Evolutionary conservation across 2,797 vertebrate genomes (phyloP).

Genomic region (Typhlichthys eigenmanni): DNA sequence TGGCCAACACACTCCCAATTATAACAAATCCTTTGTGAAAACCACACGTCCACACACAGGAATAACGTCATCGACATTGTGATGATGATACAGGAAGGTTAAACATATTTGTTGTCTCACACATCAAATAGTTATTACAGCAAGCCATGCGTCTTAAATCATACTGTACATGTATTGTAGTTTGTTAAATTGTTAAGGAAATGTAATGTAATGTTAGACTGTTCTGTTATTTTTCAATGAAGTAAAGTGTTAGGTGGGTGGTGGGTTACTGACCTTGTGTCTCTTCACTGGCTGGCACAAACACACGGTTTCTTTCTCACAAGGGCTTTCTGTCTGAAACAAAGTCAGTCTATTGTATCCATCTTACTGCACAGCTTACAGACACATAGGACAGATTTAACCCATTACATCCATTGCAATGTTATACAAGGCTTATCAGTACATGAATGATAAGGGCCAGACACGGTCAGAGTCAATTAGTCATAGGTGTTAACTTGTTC

Average conservation of each 20-base stretch:
- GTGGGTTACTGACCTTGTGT: slow-evolving; percentile 57
- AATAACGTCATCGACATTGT: slow-evolving; percentile 56
- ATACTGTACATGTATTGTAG: slow-evolving; percentile 4
- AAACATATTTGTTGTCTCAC: slow-evolving; percentile 10
- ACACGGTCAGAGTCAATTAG: slow-evolving; percentile 1
- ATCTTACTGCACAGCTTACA: slow-evolving; percentile 20
- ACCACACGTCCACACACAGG: slow-evolving; percentile 47
- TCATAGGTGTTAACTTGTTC: neutral
- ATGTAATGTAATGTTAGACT: slow-evolving; percentile 20
- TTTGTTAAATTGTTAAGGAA: slow-evolving; percentile 1
- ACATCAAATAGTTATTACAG: neutral
- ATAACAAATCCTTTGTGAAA: slow-evolving; percentile 73
- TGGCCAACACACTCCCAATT: slow-evolving; percentile 30
- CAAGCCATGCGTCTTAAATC: slow-evolving; percentile 5
- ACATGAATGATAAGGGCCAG: slow-evolving; percentile 39
- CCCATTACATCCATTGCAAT: slow-evolving; percentile 40
- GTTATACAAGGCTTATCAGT: slow-evolving; percentile 11
- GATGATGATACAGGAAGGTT: slow-evolving; percentile 12
- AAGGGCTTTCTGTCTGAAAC: slow-evolving; percentile 69
- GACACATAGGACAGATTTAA: slow-evolving; percentile 51
- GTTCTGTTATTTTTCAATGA: slow-evolving; percentile 36
- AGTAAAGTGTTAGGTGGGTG: slow-evolving; percentile 22
- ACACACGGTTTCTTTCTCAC: slow-evolving; percentile 47
- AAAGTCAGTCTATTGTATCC: slow-evolving; percentile 68
- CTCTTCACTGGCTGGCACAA: slow-evolving; percentile 75